Evolutionary conservation across 2,797 vertebrate species (phyloP).

Genomic region (Scarus forsteni): DNA sequence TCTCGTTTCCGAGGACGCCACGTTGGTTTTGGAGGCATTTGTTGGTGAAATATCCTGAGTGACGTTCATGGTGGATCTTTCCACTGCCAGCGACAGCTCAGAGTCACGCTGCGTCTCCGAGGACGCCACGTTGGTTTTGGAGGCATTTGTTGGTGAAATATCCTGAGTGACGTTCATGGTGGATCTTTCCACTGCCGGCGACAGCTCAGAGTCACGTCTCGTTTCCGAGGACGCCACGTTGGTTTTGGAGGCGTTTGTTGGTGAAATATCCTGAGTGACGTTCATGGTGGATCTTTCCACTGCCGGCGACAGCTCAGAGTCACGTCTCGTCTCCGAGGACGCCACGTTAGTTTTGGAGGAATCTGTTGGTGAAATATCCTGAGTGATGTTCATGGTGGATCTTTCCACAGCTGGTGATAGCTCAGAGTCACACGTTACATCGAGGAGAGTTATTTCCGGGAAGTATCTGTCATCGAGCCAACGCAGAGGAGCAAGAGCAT

Average conservation of each 20-base stretch:
- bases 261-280: not conserved
- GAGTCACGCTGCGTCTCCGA: conserved; percentile 33
- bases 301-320: conserved; percentile 37
- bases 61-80: conserved; percentile 7
- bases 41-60: not conserved
- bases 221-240: no score
- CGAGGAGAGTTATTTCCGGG: conserved; percentile 69
- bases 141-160: not conserved
- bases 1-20: not conserved
- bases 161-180: conserved; percentile 15
- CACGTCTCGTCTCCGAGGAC: conserved; percentile 11
- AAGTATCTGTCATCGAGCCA: conserved; percentile 44
- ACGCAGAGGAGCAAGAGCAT: not conserved
- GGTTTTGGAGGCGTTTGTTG: not conserved
- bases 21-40: conserved; percentile 1
- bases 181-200: conserved; percentile 19
- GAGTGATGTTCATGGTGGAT: conserved; percentile 8
- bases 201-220: conserved; percentile 38
- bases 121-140: not conserved
- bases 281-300: conserved; percentile 14
- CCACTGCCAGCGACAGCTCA: conserved; percentile 18
- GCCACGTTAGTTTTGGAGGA: not conserved
- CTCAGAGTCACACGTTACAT: conserved; percentile 50
- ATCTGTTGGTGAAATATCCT: not conserved
- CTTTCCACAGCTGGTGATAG: conserved; percentile 18